Evolutionary conservation across 2,888 invertebrate genomes (phyloP), one percentile per base, ranked within the genome.

Genomic region (Tetrapedia diversipes): DNA sequence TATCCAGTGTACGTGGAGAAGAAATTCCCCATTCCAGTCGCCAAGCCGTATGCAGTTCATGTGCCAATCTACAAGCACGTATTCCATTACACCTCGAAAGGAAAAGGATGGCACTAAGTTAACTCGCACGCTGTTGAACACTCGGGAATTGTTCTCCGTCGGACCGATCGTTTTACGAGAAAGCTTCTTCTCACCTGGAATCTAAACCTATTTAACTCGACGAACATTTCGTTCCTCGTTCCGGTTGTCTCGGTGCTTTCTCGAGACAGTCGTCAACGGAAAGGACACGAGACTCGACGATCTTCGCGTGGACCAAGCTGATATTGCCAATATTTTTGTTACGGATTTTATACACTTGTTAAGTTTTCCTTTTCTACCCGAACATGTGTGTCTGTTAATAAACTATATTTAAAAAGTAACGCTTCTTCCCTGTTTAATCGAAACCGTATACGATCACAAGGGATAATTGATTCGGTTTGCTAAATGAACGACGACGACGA

Each of bases 1-100:
- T 93, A 94, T 71, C 93, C 93, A 72, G 92, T 94, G 11, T 94
- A 94, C 56, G 92, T 93, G 3, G 94, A 94, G 86, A 94, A 91
- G 86, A 92, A 94, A 45, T 93, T 94, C 11, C 89, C 94, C 22
- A 93, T 94, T 0, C 92, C 92, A 16, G 93, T 94, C 1, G 93
- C 93, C 61, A 93, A 92, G 83, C 94, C 94, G 2, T 94, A 94
- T 63, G 92, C 94, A 0, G 92, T 94, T 54, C 92, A 94, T 80
- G 93, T 94, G 1, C 94, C 94, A 10, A 84, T 94, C 34, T 93
- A 94, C 57, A 94, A 94, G 80, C 86, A 93, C 51, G 89, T 94
- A 10, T 88, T 87, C 66, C 91, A 91, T 68, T 89, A 91, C 81
- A 71, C 81, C 7, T 86, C 86, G 7, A 87, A 89, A 75, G 81